Conservation (phyloP, 1,140 invertebrate genomes). For the Euschistus heros region DNA sequence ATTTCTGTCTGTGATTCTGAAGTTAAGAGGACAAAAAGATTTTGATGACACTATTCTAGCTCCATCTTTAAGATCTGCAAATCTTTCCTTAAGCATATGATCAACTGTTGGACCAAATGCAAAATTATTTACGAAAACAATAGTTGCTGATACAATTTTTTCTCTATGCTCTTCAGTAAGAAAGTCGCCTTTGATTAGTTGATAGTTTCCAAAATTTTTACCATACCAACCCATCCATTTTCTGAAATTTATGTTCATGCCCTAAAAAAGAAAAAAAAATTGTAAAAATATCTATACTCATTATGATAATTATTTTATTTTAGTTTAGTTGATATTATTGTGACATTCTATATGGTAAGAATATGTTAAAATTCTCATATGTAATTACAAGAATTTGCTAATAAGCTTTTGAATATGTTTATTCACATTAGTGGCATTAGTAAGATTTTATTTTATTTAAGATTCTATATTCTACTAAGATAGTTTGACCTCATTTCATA, state of each 20-base stretch:
- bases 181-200: slow-evolving; percentile 89
- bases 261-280: slow-evolving; percentile 42
- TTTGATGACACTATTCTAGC: slow-evolving; percentile 97
- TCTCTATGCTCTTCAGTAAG: slow-evolving; percentile 81
- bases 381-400: no score
- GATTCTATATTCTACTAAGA: no score
- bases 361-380: no score
- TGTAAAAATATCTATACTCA: slow-evolving; percentile 12
- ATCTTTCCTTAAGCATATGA: slow-evolving; percentile 90
- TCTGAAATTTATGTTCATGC: slow-evolving; percentile 80
- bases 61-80: slow-evolving; percentile 90
- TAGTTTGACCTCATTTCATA: no score
- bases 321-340: neutral
- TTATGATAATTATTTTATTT: neutral
- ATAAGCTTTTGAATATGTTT: no score
- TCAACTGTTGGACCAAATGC: slow-evolving; percentile 94
- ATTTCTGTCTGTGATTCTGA: slow-evolving; percentile 88
- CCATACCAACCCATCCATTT: slow-evolving; percentile 97
- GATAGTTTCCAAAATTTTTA: slow-evolving; percentile 82
- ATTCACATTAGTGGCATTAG: no score
- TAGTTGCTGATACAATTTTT: slow-evolving; percentile 80
- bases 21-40: slow-evolving; percentile 94
- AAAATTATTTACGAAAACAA: slow-evolving; percentile 98
- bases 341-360: neutral
- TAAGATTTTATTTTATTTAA: no score